Percentiles rank a stretch among this genome's conserved stretches.
These are phyloP conservation scores for Temnothorax curvispinosus DNA, from an alignment of 1,140 invertebrate species.

Conservation along the genomic window DNA sequence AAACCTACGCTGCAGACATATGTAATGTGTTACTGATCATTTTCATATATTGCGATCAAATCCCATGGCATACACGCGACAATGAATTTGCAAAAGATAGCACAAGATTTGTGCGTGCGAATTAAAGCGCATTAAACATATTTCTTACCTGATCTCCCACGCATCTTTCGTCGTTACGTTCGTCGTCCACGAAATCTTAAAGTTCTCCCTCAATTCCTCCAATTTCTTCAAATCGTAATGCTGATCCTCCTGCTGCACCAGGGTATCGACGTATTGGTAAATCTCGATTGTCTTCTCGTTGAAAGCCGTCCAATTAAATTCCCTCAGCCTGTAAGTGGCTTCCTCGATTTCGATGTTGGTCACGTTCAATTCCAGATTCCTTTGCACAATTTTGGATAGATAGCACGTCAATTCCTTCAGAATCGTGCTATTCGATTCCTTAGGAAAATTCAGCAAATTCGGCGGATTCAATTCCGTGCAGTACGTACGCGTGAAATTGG, in stretches of 20 bases:
- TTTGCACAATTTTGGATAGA: constrained; percentile 74
- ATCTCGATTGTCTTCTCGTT: constrained; percentile 79
- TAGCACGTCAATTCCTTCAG: constrained; percentile 79
- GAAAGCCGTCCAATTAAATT: constrained; percentile 81
- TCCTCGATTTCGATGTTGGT: constrained; percentile 64
- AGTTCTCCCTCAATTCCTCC: constrained; percentile 67
- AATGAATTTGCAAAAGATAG: background rate
- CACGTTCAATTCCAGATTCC: constrained; percentile 74
- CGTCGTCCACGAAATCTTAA: constrained; percentile 73
- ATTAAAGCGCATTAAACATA: background rate
- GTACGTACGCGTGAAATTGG: constrained; percentile 79
- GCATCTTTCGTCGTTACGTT: constrained; percentile 67
- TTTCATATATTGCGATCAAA: background rate
- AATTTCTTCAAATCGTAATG: constrained; percentile 60
- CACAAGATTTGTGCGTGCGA: background rate
- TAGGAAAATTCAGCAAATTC: constrained; percentile 78
- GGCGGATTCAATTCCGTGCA: constrained; percentile 70
- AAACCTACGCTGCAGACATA: constrained; percentile 82
- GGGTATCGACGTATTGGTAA: constrained; percentile 78
- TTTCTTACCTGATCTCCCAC: constrained; percentile 79
- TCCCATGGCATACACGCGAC: background rate
- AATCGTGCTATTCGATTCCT: constrained; percentile 74
- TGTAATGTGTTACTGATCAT: constrained; percentile 14
- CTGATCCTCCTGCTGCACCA: constrained; percentile 71
- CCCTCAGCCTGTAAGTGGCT: background rate